A percentile compares a stretch with the other conserved stretches of the same genome.
phyloP scores from a whole-genome alignment of 2,113 vertebrate genomes.

The Oryzias woworae region DNA sequence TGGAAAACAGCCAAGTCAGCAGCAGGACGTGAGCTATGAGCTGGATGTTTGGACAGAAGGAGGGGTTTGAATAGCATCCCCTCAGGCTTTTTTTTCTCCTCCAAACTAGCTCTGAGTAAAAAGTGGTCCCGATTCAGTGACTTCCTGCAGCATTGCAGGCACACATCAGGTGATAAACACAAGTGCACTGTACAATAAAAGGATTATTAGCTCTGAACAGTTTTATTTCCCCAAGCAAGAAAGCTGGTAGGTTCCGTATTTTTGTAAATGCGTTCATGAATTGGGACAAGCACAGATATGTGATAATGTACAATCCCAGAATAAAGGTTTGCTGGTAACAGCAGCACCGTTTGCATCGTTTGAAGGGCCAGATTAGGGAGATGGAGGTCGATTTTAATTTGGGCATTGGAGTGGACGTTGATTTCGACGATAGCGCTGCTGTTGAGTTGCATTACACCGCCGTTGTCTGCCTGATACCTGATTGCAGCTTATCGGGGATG shows the following conservation, averaged over 20 bases:
- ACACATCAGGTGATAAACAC: conserved; percentile 22
- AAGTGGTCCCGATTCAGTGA: conserved; percentile 41
- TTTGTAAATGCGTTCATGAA: no score
- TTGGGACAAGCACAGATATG: no score
- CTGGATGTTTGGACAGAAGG: conserved; percentile 49
- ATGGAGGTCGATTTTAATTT: conserved; percentile 68
- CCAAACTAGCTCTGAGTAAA: conserved; percentile 45
- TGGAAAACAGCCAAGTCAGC: conserved; percentile 73
- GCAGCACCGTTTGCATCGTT: conserved; percentile 15
- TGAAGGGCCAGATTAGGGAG: conserved; percentile 39
- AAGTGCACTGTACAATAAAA: conserved; percentile 11
- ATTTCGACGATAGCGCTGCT: conserved; percentile 55
- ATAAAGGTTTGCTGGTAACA: background rate
- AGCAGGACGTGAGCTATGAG: conserved; percentile 51
- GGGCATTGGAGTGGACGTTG: conserved; percentile 41
- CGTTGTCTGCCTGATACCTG: conserved; percentile 63
- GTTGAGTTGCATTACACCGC: conserved; percentile 58
- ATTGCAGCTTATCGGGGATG: conserved; percentile 61
- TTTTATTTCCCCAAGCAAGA: background rate
- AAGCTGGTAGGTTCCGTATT: background rate
- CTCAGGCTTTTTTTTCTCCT: conserved; percentile 38
- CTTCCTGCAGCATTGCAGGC: conserved; percentile 35
- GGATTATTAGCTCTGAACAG: background rate
- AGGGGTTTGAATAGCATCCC: conserved; percentile 27
- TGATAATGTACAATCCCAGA: no score